Evolutionary conservation across 2,888 invertebrate genomes (phyloP), one percentile per base, ranked within the genome.

Genomic region (Phaonia tiefii): DNA sequence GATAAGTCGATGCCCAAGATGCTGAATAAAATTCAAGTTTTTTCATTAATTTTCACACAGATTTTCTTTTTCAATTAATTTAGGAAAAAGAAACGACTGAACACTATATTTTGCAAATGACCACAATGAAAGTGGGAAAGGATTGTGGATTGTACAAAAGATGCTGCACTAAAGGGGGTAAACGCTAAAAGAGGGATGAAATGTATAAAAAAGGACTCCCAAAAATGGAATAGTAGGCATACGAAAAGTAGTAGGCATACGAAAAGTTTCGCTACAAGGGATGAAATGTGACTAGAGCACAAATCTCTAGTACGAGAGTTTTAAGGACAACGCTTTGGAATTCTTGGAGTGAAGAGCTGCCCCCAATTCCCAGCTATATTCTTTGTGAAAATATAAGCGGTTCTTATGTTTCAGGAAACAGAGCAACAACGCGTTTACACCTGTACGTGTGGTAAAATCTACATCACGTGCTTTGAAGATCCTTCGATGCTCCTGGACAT

Each of bases 21-120:
- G 78, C 78, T 54, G 26, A 60, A 1, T n/a, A 66, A 75, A 60
- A 46, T 15, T 22, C n/a, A 17, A 22, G 26, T 46, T 63, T 75
- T 31, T 63, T 42, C 1, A 26, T 46, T 71, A 72, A 81, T 75
- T 58, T 75, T 81, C 81, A 42, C 81, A 81, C 63, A 72, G 63
- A 75, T 20, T 65, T 67, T 75, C 70, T 69, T 72, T 54, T 20
- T 15, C 1, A 72, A 63, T 70, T 42, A 63, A 65, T 31, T 17
- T 8, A n/a, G 65, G n/a, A n/a, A n/a, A n/a, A 4, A 25, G n/a
- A 15, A 71, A 60, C 77, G 77, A 75, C 78, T 65, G 72, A 75
- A 72, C 81, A 78, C 17, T 73, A 60, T 56, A 49, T 69, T 49
- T 46, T 4, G 8, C 54, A 49, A 46, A 58, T 69, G 51, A 75